Evolutionary conservation across 2,113 vertebrate species (phyloP).

Genomic region (Leucosticte australis): DNA sequence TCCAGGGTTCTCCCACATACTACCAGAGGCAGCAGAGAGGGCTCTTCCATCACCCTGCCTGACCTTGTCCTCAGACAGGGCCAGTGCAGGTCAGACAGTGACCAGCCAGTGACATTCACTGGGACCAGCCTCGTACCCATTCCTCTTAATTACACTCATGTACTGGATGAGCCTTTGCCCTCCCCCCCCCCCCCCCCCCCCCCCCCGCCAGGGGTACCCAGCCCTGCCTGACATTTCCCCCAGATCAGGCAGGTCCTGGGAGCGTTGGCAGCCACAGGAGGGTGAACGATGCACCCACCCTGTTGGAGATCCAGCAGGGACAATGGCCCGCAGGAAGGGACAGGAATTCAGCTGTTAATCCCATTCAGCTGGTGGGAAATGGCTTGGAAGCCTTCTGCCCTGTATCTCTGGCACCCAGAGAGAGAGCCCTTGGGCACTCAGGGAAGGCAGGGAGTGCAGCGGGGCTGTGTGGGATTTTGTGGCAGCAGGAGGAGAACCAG

Average conservation of each 20-base stretch:
- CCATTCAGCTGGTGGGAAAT: background rate
- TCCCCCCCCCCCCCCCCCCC: no score
- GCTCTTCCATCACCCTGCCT: background rate
- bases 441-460: accelerated
- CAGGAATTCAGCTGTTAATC: background rate
- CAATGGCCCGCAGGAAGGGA: background rate
- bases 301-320: background rate
- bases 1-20: accelerated
- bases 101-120: background rate
- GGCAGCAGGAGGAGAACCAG: background rate
- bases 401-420: background rate
- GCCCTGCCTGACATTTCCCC: background rate
- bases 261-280: background rate
- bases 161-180: background rate
- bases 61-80: accelerated
- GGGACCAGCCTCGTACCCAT: background rate
- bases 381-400: background rate
- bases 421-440: background rate
- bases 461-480: background rate
- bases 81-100: background rate
- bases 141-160: background rate
- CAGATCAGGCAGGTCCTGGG: background rate
- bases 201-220: background rate
- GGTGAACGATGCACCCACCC: background rate
- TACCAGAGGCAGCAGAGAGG: background rate